Base-by-base conservation (phyloP, 2,113 vertebrate genomes). In the Pipa parva region DNA sequence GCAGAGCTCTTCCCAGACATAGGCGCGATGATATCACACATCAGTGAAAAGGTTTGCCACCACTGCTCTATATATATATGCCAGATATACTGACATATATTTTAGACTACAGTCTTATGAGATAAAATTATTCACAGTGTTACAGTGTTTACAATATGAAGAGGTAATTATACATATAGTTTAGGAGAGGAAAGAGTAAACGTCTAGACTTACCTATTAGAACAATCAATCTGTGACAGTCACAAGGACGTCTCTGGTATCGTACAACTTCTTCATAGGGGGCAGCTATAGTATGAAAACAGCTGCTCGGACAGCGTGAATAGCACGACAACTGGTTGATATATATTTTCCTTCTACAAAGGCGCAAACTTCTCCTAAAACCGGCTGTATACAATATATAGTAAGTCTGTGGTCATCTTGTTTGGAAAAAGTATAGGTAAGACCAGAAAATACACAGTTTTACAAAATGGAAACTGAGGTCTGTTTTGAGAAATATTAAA, bases 241-340 rank as follows among this genome's bases (percentile, higher is more conserved):
- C 93, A 2, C 80, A 73, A 0, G 85, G 84, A 36, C 78, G 75
- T 39, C 92, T 89, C 83, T 95, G 93, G 86, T 94, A 92, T 50
- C 84, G 83, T 46, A 91, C 89, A 74, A 97, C 96, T 75, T 97
- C 96, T 76, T 97, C 93, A 0, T 97, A 99, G 0, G 94, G 88
- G 42, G 83, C 83, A 13, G 78, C 78, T 27, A 74, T 59, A 0
- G 79, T 2, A 11, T 65, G 74, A 67, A 24, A 78, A 77, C 89
- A 86, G 81, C 79, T 81, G 75, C 76, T 73, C 26, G 85, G 73
- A 7, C 88, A 89, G 26, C 76, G 75, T 0, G 57, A 15, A 1
- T 73, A 74, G 69, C 83, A 85, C 1, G 72, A 76, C 7, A 79
- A 83, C 71, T 76, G 88, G 51, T 59, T 73, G 75, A 74, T 76